Evolutionary conservation across 2,113 vertebrate species (phyloP).

Genomic region (Lycocorax pyrrhopterus): DNA sequence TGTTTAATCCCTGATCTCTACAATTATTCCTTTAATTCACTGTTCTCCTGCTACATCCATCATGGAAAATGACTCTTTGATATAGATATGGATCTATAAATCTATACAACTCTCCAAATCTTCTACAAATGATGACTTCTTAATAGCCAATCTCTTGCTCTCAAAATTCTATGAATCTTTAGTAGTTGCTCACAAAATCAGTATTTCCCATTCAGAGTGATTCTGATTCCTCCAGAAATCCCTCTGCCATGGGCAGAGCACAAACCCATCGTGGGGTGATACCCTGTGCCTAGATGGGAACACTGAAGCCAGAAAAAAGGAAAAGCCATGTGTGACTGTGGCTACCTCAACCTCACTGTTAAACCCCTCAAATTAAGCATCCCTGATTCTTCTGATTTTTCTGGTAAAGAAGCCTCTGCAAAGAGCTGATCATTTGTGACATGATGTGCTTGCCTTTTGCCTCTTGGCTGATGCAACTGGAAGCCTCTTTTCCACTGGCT

Average conservation of each 20-base stretch:
- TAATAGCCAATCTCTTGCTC: not conserved
- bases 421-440: not conserved
- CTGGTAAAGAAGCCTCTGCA: not conserved
- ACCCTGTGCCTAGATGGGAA: not conserved
- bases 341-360: not conserved
- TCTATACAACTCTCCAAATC: not conserved
- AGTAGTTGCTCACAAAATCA: not conserved
- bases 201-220: not conserved
- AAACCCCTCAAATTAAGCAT: not conserved
- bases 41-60: not conserved
- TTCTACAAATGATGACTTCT: not conserved
- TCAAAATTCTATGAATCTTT: not conserved
- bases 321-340: not conserved
- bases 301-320: not conserved
- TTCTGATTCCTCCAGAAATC: not conserved
- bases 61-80: not conserved
- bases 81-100: not conserved
- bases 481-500: slow-evolving; percentile 28
- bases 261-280: fast-evolving
- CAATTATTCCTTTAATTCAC: not conserved
- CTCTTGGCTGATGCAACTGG: not conserved
- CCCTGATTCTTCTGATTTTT: not conserved
- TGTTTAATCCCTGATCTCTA: not conserved
- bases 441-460: not conserved
- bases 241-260: not conserved